These are phyloP conservation scores for Limonius californicus DNA, from an alignment of 1,140 invertebrate genomes.

Conservation along the genomic window DNA sequence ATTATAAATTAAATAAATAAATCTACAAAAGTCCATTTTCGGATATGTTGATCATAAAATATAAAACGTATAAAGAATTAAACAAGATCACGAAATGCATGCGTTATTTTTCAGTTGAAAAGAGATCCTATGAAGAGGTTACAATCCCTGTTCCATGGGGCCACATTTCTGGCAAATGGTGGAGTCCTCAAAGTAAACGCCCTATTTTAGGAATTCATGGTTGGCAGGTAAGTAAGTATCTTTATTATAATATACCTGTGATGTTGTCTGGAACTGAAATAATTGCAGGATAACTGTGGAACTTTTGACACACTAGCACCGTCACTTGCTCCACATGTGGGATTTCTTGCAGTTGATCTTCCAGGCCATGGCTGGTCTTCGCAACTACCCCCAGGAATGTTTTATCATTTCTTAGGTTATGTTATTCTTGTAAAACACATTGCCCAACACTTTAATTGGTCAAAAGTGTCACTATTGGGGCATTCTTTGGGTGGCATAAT, in stretches of 20 bases:
- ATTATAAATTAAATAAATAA: no score
- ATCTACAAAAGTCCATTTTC: no score
- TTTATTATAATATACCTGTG: no score
- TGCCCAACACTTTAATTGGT: slow-evolving; percentile 63
- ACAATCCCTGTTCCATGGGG: slow-evolving; percentile 63
- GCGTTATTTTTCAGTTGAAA: neutral
- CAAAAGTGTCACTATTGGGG: slow-evolving; percentile 59
- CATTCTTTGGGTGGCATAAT: slow-evolving; percentile 65
- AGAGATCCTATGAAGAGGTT: slow-evolving; percentile 50
- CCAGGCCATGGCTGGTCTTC: slow-evolving; percentile 69
- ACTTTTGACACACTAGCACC: slow-evolving; percentile 66
- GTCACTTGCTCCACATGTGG: slow-evolving; percentile 52
- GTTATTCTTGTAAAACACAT: slow-evolving; percentile 54
- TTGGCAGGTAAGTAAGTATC: slow-evolving; percentile 62
- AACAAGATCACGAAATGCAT: neutral
- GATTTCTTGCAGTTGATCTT: slow-evolving; percentile 63
- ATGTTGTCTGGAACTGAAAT: no score
- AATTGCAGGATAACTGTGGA: slow-evolving; percentile 64
- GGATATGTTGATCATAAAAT: no score
- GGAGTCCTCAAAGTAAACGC: slow-evolving; percentile 57
- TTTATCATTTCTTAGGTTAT: slow-evolving; percentile 57
- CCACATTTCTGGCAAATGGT: slow-evolving; percentile 64
- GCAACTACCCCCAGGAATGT: slow-evolving; percentile 57
- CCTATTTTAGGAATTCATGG: slow-evolving; percentile 70
- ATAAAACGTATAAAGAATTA: neutral